Base-by-base conservation (phyloP, 2,113 vertebrate species). In the Podocnemis expansa region DNA sequence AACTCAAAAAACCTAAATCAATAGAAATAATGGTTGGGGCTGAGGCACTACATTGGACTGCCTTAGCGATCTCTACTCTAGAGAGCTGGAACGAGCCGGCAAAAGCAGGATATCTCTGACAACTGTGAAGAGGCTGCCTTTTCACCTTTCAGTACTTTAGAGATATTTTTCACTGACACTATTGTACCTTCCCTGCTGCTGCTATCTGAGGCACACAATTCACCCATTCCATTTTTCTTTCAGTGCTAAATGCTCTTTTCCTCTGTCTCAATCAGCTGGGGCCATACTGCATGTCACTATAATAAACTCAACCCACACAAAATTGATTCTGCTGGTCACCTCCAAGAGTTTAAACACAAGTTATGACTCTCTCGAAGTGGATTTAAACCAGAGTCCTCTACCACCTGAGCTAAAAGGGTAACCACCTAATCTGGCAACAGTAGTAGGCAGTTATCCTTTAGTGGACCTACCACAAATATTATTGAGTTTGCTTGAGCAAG, bases 401-500 rank as follows among this genome's bases (percentile, higher is more conserved):
- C n/a, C 1, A 0, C 0, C 11, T 0, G 24, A 51, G 63, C 87
- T 52, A 34, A 8, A 34, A 19, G 2, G 24, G 1, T 3, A 34
- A 1, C 22, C 47, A 54, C 80, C 41, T 47, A 41, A 5, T 0
- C 16, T 2, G 34, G 52, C 80, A 21, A 6, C 29, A 43, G 1
- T 43, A 7, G 3, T 4, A 4, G 13, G 49, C 51, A 24, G 10
- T 22, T 52, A 21, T 25, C 51, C 21, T 52, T 29, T 52, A 6
- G 10, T 25, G 31, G 21, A 21, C 54, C 60, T 55, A 1, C n/a
- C 45, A 22, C 80, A 38, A 4, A 14, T 45, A n/a, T 9, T 43
- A 3, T 0, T 4, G n/a, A 1, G 24, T 52, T 3, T 0, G 0
- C 38, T 29, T 38, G 7, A 2, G 2, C 38, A n/a, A 0, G n/a